Conservation (phyloP, 1,140 invertebrate genomes). For the Littorina saxatilis region DNA sequence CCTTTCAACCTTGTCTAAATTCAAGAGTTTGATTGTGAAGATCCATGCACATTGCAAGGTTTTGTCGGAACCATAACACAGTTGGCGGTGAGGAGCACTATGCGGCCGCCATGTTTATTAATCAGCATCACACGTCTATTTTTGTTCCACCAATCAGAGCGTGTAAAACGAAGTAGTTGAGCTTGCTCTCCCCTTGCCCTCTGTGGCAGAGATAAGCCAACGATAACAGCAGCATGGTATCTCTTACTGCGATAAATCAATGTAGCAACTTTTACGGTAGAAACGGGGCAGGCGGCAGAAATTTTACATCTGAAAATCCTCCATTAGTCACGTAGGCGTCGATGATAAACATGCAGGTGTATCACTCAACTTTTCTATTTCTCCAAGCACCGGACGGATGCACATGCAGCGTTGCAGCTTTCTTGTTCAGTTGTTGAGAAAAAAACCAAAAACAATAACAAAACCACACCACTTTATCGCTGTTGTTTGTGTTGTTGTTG, state of each 20-base stretch:
- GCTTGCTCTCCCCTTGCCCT: constrained; percentile 29
- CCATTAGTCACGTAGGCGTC: not conserved
- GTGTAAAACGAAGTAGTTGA: constrained; percentile 15
- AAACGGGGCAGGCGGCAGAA: not conserved
- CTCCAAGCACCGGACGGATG: not conserved
- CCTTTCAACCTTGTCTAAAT: constrained; percentile 20
- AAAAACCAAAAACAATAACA: too few species aligned
- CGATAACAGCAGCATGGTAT: constrained; percentile 6
- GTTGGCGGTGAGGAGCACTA: constrained; percentile 26
- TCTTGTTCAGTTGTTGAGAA: too few species aligned
- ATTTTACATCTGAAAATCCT: not conserved
- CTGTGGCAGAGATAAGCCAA: constrained; percentile 13
- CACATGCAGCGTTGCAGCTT: too few species aligned
- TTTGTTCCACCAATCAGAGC: constrained; percentile 32
- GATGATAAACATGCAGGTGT: not conserved
- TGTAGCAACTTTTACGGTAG: not conserved
- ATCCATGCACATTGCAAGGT: constrained; percentile 31
- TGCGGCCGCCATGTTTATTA: constrained; percentile 39
- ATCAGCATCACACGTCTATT: constrained; percentile 39
- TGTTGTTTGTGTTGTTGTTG: too few species aligned
- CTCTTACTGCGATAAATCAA: constrained; percentile 22
- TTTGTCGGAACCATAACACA: constrained; percentile 28
- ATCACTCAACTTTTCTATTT: not conserved
- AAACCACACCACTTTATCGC: too few species aligned
- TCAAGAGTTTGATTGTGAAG: not conserved